phyloP scores from a whole-genome alignment of 2,113 vertebrate species.

The Elachura formosa region DNA sequence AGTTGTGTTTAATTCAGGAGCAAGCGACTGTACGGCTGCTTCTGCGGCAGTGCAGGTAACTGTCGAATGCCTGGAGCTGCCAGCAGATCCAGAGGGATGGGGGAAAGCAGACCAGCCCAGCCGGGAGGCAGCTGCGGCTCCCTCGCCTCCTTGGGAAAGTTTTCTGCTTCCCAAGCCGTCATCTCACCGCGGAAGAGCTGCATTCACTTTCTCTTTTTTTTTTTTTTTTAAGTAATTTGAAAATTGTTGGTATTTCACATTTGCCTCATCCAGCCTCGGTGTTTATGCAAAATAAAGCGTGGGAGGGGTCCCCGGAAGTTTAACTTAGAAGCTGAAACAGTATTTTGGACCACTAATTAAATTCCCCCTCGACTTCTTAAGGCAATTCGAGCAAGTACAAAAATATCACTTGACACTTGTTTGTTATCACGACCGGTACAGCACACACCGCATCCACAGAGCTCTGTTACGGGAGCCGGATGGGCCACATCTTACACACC shows the following conservation, averaged over 20 bases:
- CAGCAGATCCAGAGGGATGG: not conserved
- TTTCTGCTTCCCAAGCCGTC: not conserved
- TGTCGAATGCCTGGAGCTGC: not conserved
- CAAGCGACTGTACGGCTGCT: not conserved
- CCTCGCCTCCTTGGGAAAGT: not conserved
- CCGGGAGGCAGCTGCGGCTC: not conserved
- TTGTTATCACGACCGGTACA: not conserved
- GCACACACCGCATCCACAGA: not conserved
- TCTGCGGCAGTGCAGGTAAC: constrained; percentile 14
- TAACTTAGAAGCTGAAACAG: not conserved
- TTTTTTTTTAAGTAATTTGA: not conserved
- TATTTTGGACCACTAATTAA: not conserved
- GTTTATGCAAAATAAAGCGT: not conserved
- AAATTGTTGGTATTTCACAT: not conserved
- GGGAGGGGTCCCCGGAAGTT: not conserved
- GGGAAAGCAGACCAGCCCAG: not conserved
- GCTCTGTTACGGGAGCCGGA: not conserved
- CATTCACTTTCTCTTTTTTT: not conserved
- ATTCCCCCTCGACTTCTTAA: not conserved
- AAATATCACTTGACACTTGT: not conserved
- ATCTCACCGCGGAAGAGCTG: not conserved
- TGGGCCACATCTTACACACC: not conserved
- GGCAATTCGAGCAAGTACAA: not conserved
- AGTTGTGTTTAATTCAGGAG: constrained; percentile 57
- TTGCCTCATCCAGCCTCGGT: not conserved